Conservation (phyloP, 2,888 invertebrate species). For the Crocallis elinguaria region DNA sequence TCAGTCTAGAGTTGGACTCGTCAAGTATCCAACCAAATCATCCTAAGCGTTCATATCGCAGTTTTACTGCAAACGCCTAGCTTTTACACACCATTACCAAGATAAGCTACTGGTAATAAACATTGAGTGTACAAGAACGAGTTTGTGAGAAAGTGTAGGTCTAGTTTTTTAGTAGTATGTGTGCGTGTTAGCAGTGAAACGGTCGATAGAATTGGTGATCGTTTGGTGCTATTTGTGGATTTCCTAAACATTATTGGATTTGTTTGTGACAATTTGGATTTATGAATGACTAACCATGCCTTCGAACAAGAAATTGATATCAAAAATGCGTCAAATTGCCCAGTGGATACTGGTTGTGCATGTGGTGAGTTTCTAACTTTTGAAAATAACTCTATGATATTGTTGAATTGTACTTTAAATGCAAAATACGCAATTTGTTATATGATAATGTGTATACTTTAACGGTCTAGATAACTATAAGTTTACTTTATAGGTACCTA, state of each 20-base stretch:
- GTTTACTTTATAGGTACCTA: too few species aligned
- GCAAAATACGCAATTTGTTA: too few species aligned
- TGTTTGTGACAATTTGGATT: constrained; percentile 53
- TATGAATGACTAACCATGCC: constrained; percentile 68
- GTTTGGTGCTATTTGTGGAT: constrained; percentile 77
- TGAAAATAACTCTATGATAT: constrained; percentile 1
- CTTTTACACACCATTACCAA: constrained; percentile 58
- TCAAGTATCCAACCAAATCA: constrained; percentile 73
- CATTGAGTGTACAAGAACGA: constrained; percentile 66
- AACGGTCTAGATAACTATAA: too few species aligned
- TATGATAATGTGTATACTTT: too few species aligned
- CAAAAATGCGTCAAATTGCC: constrained; percentile 76
- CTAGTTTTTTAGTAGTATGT: constrained; percentile 68
- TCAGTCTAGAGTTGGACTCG: constrained; percentile 83
- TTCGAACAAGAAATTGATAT: constrained; percentile 77
- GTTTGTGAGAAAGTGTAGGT: constrained; percentile 79
- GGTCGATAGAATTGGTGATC: constrained; percentile 79
- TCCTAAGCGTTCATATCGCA: constrained; percentile 79
- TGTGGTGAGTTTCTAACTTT: constrained; percentile 69
- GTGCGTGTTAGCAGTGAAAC: constrained; percentile 81
- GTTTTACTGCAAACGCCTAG: constrained; percentile 75
- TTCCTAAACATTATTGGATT: constrained; percentile 63
- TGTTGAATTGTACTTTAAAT: neutral
- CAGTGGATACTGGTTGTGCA: constrained; percentile 79
- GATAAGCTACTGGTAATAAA: constrained; percentile 60